phyloP scores from a whole-genome alignment of 2,888 invertebrate species.

The Lasioglossum calceatum region DNA sequence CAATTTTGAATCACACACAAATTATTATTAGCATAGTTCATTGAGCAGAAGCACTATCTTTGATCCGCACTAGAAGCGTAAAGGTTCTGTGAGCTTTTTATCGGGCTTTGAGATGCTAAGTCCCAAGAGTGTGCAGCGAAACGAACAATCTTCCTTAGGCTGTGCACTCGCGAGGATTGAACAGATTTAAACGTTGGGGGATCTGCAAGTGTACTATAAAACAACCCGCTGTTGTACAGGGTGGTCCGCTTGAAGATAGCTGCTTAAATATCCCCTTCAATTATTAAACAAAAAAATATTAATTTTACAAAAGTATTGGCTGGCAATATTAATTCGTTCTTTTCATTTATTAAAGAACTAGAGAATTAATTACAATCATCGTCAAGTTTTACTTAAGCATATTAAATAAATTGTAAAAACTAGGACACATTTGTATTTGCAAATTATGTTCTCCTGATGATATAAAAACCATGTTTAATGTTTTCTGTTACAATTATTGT shows the following conservation, averaged over 20 bases:
- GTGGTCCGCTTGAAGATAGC: background rate
- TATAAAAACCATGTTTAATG: too few species aligned
- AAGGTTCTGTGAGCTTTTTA: slow-evolving; percentile 4
- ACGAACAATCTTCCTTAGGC: slow-evolving; percentile 16
- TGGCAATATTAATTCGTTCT: too few species aligned
- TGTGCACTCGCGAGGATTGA: slow-evolving; percentile 9
- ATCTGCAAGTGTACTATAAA: slow-evolving; percentile 5
- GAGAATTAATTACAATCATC: too few species aligned
- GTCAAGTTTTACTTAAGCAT: too few species aligned
- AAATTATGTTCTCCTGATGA: too few species aligned
- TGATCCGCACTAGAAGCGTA: background rate
- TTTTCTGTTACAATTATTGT: too few species aligned
- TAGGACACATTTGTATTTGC: too few species aligned
- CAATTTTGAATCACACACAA: background rate
- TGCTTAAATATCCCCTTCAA: background rate
- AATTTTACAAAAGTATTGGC: background rate
- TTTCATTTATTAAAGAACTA: too few species aligned
- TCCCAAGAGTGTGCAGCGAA: slow-evolving; percentile 15
- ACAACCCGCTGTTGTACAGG: background rate
- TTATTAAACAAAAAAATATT: background rate
- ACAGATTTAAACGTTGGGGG: slow-evolving; percentile 12
- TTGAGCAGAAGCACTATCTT: background rate
- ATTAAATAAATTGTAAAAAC: too few species aligned
- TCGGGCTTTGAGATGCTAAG: slow-evolving; percentile 13
- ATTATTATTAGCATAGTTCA: background rate